These are phyloP conservation scores for Rhingia campestris DNA, from an alignment of 2,888 invertebrate genomes.

Conservation along the genomic window DNA sequence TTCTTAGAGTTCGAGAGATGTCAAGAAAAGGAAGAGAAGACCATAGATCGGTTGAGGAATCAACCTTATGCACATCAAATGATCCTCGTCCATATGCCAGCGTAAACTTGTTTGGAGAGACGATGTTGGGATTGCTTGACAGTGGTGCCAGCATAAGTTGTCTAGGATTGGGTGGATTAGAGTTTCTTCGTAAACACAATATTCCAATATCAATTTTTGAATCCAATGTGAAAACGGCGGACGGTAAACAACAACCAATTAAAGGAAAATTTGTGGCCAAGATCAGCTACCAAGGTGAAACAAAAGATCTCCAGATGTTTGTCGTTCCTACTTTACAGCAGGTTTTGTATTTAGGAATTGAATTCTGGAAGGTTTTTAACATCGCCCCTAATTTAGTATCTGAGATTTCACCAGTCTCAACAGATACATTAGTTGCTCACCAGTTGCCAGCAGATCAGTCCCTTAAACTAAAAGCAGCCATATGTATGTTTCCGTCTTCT, in stretches of 20 bases:
- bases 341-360: conserved; percentile 49
- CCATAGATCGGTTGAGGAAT: too few relatives aligned
- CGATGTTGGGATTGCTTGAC: conserved; percentile 27
- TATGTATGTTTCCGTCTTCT: conserved; percentile 53
- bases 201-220: conserved; percentile 2
- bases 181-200: conserved; percentile 16
- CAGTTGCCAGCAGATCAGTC: conserved; percentile 7
- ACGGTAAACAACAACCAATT: conserved; percentile 41
- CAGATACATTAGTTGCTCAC: not conserved
- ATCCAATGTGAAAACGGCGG: conserved; percentile 36
- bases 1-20: too few relatives aligned
- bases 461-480: not conserved
- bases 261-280: conserved; percentile 12
- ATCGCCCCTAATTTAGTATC: conserved; percentile 16
- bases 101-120: conserved; percentile 8
- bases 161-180: conserved; percentile 17
- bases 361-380: conserved; percentile 44
- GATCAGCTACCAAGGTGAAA: not conserved
- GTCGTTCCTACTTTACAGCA: conserved; percentile 53
- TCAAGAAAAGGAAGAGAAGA: too few relatives aligned
- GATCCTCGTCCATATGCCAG: conserved; percentile 48
- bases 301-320: too few relatives aligned
- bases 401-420: too few relatives aligned
- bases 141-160: conserved; percentile 59
- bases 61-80: too few relatives aligned